phyloP scores from a whole-genome alignment of 64 coral and sea anemone species.

The Dendrophyllia cribrosa region DNA sequence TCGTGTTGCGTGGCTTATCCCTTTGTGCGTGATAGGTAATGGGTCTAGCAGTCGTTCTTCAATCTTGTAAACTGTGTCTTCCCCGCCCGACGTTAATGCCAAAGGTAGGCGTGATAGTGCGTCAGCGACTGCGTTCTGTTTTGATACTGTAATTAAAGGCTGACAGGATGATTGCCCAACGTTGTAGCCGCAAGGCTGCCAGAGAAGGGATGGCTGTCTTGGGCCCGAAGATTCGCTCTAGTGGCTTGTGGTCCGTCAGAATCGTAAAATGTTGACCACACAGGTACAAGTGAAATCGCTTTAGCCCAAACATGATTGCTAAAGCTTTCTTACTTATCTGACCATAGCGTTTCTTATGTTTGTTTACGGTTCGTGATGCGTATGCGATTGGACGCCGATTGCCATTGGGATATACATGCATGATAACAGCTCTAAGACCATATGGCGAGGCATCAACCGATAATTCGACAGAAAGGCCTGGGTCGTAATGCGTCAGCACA shows the following conservation, averaged over 20 bases:
- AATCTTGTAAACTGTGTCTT: background rate
- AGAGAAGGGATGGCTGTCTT: background rate
- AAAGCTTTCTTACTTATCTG: constrained; percentile 55
- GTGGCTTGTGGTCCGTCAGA: constrained; percentile 32
- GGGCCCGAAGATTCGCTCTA: background rate
- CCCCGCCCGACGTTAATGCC: background rate
- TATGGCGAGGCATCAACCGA: constrained; percentile 27
- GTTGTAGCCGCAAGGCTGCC: background rate
- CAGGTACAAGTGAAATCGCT: constrained; percentile 65
- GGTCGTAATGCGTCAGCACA: constrained; percentile 41
- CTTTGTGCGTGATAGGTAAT: background rate
- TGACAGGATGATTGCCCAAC: background rate
- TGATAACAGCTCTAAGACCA: constrained; percentile 44
- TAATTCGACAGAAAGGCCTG: constrained; percentile 21
- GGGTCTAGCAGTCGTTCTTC: background rate
- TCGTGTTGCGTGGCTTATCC: background rate
- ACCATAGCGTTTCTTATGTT: constrained; percentile 36
- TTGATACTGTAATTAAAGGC: background rate
- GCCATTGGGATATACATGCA: constrained; percentile 24
- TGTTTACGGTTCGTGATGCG: constrained; percentile 45
- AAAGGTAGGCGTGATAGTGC: background rate
- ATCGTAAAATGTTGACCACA: constrained; percentile 61
- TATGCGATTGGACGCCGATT: constrained; percentile 40
- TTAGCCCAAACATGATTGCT: constrained; percentile 7
- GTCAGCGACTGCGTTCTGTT: background rate